A percentile compares a stretch with the other conserved stretches of the same genome.
These are phyloP conservation scores for Gobius niger DNA, from an alignment of 2,113 vertebrate species.

Conservation along the genomic window DNA sequence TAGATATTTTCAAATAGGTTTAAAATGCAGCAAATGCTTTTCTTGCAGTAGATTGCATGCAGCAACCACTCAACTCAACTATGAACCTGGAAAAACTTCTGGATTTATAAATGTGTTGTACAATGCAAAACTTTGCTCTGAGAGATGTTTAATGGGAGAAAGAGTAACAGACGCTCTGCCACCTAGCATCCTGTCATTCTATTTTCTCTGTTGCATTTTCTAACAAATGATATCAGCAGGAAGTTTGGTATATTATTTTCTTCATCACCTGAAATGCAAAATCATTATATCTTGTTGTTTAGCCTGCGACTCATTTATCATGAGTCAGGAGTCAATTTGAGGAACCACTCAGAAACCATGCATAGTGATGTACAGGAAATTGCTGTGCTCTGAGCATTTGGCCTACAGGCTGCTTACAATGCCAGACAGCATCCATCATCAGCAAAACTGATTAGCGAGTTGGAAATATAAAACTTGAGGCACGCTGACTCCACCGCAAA, in stretches of 20 bases:
- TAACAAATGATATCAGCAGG: constrained; percentile 12
- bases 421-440: constrained; percentile 47
- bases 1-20: too few relatives aligned
- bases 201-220: constrained; percentile 1
- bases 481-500: constrained; percentile 9
- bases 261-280: constrained; percentile 22
- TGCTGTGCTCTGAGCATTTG: constrained; percentile 43
- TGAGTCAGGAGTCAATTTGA: constrained; percentile 42
- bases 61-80: too few relatives aligned
- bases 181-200: not conserved
- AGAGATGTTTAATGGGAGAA: not conserved
- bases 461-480: constrained; percentile 22
- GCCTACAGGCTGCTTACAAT: constrained; percentile 29
- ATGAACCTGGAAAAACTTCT: too few relatives aligned
- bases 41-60: too few relatives aligned
- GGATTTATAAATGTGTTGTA: too few relatives aligned
- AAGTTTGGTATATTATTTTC: constrained; percentile 17
- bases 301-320: constrained; percentile 52
- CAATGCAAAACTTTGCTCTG: not conserved
- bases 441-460: constrained; percentile 30
- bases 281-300: constrained; percentile 28
- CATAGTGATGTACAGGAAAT: constrained; percentile 49
- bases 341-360: constrained; percentile 37
- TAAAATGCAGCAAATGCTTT: too few relatives aligned
- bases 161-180: not conserved